Evolutionary conservation across 2,113 vertebrate species (phyloP), one percentile per base, ranked within the genome.

Genomic region (Indicator indicator): DNA sequence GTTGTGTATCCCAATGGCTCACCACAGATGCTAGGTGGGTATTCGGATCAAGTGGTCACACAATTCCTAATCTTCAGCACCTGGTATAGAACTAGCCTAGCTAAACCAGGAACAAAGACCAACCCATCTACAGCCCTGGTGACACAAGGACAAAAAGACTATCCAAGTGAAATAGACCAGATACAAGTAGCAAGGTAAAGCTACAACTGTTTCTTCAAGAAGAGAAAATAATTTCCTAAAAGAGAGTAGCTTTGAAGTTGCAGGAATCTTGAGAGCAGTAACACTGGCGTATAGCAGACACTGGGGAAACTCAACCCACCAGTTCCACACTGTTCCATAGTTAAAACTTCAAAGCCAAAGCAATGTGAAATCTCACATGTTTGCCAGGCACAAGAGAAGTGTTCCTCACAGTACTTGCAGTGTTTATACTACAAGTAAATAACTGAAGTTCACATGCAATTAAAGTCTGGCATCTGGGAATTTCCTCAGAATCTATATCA

Each of bases 181-280:
- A 89, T 69, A 92, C 54, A 88, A 92, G 70, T 56, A 94, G 74
- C 77, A 76, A 85, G n/a, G 92, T n/a, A 76, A 89, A 79, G 93
- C 24, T 42, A 62, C 46, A 86, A 8, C 50, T 0, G 0, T 27
- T 77, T 83, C 73, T 79, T 71, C 48, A 67, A 48, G 30, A 74
- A 38, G n/a, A 32, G 60, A 86, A 82, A 42, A 0, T 1, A 7
- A 9, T 63, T 75, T 93, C 64, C 69, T 54, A 30, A 63, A 60
- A 70, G 36, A 20, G 81, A 79, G 23, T 10, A 67, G 55, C 81
- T 56, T 9, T 67, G 50, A 87, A 69, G 36, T 14, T 38, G 59
- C 26, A 85, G 55, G 36, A 83, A 38, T 64, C 60, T 40, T 58
- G 73, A 54, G 54, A 88, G 74, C 19, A 71, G 76, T 52, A 68